These are phyloP conservation scores for Dicyrtoma fusca DNA, from an alignment of 2,888 invertebrate species.

Conservation along the genomic window DNA sequence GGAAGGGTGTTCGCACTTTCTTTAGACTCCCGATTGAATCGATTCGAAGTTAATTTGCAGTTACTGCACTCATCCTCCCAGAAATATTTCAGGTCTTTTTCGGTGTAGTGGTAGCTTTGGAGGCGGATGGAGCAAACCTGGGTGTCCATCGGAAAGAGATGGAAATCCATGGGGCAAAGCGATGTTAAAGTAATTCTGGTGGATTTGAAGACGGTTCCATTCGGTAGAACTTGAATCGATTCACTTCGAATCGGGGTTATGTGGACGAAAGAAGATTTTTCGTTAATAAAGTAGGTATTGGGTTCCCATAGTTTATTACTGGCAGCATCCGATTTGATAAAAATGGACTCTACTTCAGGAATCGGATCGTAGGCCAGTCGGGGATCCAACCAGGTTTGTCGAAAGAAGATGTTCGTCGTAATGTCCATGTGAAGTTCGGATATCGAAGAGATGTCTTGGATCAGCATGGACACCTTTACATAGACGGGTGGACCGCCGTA, in stretches of 20 bases:
- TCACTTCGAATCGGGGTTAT: slow-evolving; percentile 39
- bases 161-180: slow-evolving; percentile 19
- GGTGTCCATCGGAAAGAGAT: slow-evolving; percentile 19
- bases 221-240: slow-evolving; percentile 43
- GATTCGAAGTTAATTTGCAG: too few relatives aligned
- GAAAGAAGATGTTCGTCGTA: slow-evolving; percentile 20
- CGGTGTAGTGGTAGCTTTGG: not conserved
- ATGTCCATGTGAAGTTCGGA: slow-evolving; percentile 34
- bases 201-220: slow-evolving; percentile 48
- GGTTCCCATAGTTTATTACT: slow-evolving; percentile 16
- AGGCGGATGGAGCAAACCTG: slow-evolving; percentile 15
- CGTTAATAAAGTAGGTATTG: slow-evolving; percentile 14
- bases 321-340: not conserved
- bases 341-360: not conserved
- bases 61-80: not conserved
- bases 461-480: slow-evolving; percentile 22
- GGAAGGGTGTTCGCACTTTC: not conserved
- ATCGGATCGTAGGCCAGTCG: slow-evolving; percentile 10
- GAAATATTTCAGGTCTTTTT: not conserved
- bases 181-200: slow-evolving; percentile 47
- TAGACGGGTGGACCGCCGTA: slow-evolving; percentile 1
- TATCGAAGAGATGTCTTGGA: slow-evolving; percentile 19
- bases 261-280: slow-evolving; percentile 1
- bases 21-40: not conserved
- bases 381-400: slow-evolving; percentile 28